phyloP scores from a whole-genome alignment of 2,797 vertebrate genomes.

The Pteronotus mesoamericanus region DNA sequence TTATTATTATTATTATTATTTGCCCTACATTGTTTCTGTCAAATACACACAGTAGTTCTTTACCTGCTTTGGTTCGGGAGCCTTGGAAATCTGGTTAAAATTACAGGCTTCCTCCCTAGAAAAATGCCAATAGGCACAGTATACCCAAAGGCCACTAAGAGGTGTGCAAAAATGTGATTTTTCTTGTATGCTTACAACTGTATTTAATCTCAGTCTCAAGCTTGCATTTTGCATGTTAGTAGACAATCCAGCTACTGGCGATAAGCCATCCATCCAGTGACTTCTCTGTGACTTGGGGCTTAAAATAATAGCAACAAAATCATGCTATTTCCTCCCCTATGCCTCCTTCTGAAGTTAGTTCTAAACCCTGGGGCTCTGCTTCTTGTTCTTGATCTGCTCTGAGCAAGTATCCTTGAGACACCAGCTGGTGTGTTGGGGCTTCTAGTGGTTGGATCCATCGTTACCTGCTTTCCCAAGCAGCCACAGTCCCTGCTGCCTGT shows the following conservation, averaged over 20 bases:
- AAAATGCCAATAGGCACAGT: not conserved
- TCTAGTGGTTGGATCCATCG: not conserved
- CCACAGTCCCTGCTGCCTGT: not conserved
- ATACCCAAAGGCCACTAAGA: not conserved
- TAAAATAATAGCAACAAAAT: not conserved
- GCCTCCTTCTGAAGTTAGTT: not conserved
- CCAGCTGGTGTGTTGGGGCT: rapidly evolving
- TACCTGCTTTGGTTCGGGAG: not conserved
- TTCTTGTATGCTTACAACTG: not conserved
- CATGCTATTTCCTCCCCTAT: not conserved
- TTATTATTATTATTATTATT: not conserved
- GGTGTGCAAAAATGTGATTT: not conserved
- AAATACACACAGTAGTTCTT: not conserved
- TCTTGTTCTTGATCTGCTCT: not conserved
- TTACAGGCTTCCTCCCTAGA: not conserved
- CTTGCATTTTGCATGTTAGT: not conserved
- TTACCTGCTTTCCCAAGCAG: not conserved
- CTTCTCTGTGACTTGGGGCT: not conserved
- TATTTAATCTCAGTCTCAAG: not conserved
- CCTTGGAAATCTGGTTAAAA: not conserved
- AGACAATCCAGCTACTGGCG: not conserved
- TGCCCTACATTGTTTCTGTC: not conserved
- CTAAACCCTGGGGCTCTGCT: not conserved
- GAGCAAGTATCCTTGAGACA: not conserved
- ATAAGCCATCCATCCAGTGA: not conserved